phyloP scores from a whole-genome alignment of 2,113 vertebrate species.

The Coregonus clupeaformis region DNA sequence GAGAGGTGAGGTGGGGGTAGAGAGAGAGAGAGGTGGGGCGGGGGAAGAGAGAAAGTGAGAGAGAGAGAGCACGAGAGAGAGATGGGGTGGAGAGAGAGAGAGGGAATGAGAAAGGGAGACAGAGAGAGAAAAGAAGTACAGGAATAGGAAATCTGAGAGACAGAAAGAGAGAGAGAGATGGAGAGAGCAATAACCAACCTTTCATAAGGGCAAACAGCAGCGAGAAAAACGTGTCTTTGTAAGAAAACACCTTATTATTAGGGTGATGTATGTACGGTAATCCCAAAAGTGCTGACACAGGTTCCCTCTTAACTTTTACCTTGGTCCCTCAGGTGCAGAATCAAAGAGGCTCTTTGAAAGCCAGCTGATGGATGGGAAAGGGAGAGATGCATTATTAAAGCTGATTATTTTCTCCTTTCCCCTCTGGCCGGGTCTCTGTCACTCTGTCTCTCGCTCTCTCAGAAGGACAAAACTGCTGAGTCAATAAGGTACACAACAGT shows the following conservation, averaged over 20 bases:
- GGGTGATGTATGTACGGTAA: constrained; percentile 22
- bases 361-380: not conserved
- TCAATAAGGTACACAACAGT: not conserved
- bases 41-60: too few species aligned
- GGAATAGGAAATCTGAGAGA: not conserved
- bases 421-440: not conserved
- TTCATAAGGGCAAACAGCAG: constrained; percentile 11
- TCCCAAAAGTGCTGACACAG: constrained; percentile 36
- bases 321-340: constrained; percentile 1
- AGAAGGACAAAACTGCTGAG: not conserved
- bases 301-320: not conserved
- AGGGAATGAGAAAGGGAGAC: not conserved
- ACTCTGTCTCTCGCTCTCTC: not conserved
- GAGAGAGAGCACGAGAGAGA: too few species aligned
- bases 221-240: not conserved
- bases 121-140: not conserved
- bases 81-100: too few species aligned
- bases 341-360: constrained; percentile 4
- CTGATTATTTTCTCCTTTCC: constrained; percentile 14
- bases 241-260: constrained; percentile 18
- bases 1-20: too few species aligned
- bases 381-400: constrained; percentile 22
- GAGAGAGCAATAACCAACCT: constrained; percentile 25
- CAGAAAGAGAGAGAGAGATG: not conserved
- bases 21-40: too few species aligned